Evolutionary conservation across 2,888 invertebrate genomes (phyloP).

Genomic region (Aspidiotus destructor): DNA sequence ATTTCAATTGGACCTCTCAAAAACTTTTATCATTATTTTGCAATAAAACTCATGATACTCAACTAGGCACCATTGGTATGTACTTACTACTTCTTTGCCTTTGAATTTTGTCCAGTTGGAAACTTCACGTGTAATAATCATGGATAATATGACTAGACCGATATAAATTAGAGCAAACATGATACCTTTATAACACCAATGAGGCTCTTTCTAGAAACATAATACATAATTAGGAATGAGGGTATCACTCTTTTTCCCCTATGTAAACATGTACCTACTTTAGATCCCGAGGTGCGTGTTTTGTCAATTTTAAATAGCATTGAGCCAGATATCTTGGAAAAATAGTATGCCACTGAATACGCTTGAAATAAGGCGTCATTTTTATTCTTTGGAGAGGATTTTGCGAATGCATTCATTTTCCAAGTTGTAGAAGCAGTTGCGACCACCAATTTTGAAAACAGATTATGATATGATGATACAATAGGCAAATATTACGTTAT

Average conservation of each 20-base stretch:
- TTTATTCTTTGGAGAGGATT: not conserved
- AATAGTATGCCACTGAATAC: conserved; percentile 34
- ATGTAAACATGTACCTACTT: not conserved
- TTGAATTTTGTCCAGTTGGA: conserved; percentile 32
- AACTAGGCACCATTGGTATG: too few species aligned
- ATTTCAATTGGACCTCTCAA: too few species aligned
- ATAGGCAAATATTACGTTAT: too few species aligned
- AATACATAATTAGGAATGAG: too few species aligned
- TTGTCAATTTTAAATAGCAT: conserved; percentile 33
- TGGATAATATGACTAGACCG: conserved; percentile 26
- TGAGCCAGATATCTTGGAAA: conserved; percentile 34
- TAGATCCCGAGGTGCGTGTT: not conserved
- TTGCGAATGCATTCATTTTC: not conserved
- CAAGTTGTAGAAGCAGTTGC: too few species aligned
- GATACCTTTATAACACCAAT: conserved; percentile 32
- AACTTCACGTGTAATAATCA: conserved; percentile 19
- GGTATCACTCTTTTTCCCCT: not conserved
- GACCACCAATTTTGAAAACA: too few species aligned
- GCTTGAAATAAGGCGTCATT: conserved; percentile 28
- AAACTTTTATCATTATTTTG: too few species aligned
- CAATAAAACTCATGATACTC: too few species aligned
- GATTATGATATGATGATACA: too few species aligned
- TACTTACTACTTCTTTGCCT: conserved; percentile 27
- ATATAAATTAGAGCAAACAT: conserved; percentile 29
- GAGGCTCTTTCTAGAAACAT: conserved; percentile 21